These are phyloP conservation scores for Chloropsis cyanopogon DNA, from an alignment of 2,113 vertebrate genomes.

Conservation along the genomic window DNA sequence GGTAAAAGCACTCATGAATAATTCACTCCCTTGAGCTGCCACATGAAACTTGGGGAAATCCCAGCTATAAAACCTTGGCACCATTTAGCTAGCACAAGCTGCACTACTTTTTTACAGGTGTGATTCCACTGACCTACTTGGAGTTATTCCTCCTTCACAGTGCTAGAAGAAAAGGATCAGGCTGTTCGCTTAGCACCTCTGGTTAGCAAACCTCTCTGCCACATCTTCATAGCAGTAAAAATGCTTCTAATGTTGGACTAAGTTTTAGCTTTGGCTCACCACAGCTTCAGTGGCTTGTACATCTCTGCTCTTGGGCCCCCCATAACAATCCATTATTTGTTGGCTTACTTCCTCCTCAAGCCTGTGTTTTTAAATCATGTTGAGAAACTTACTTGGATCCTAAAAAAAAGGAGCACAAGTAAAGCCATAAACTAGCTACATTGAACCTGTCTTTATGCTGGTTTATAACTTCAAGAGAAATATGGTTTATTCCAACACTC, in stretches of 20 bases:
- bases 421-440: not conserved
- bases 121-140: slow-evolving; percentile 48
- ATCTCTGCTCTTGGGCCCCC: not conserved
- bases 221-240: not conserved
- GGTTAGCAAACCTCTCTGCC: not conserved
- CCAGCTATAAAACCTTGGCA: slow-evolving; percentile 46
- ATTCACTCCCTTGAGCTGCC: slow-evolving; percentile 5
- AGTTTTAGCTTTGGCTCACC: not conserved
- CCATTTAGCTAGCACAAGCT: not conserved
- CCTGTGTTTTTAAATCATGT: not conserved
- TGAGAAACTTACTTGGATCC: not conserved
- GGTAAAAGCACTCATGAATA: slow-evolving; percentile 43
- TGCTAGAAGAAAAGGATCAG: not conserved
- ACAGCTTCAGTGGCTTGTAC: not conserved
- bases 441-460: not conserved
- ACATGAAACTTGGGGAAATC: slow-evolving; percentile 29
- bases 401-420: not conserved
- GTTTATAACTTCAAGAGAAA: not conserved
- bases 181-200: not conserved
- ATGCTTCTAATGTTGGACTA: not conserved
- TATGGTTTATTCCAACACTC: not conserved
- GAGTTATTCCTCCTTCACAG: not conserved
- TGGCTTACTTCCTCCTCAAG: not conserved
- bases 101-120: slow-evolving; percentile 20
- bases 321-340: not conserved